Conservation (phyloP, 1,140 invertebrate species). For the Eueides isabella region DNA sequence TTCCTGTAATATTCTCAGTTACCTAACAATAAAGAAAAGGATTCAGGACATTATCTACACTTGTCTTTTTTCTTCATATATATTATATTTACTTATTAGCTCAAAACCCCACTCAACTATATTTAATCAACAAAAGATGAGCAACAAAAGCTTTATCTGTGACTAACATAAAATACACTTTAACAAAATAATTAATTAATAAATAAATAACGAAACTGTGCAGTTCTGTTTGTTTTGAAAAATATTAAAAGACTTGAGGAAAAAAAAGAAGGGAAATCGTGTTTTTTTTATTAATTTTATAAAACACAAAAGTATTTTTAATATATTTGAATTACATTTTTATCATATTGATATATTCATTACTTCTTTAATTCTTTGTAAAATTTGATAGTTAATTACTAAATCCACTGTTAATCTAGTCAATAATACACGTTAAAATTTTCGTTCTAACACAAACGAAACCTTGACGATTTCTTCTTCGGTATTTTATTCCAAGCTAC, state of each 20-base stretch:
- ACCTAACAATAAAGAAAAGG: not conserved
- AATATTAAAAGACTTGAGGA: not conserved
- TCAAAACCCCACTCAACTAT: not conserved
- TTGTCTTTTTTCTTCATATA: not conserved
- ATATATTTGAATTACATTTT: too few relatives aligned
- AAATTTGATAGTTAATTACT: not conserved
- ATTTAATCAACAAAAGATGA: not conserved
- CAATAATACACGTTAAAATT: not conserved
- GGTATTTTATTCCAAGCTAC: not conserved
- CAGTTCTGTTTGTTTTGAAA: not conserved
- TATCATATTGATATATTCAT: too few relatives aligned
- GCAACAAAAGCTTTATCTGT: not conserved
- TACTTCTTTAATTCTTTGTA: not conserved
- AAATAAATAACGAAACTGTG: too few relatives aligned
- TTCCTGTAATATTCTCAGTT: not conserved
- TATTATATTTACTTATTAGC: too few relatives aligned
- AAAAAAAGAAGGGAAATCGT: not conserved
- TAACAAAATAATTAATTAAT: not conserved
- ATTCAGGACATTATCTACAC: not conserved
- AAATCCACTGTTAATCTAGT: not conserved
- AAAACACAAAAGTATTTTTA: not conserved
- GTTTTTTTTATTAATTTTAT: not conserved
- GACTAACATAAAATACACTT: not conserved
- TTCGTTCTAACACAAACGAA: not conserved
- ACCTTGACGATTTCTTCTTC: slow-evolving; percentile 2